A percentile compares a stretch with the other conserved stretches of the same genome.
Evolutionary conservation across 2,888 invertebrate species (phyloP).

Genomic region (Mythimna ferrago): DNA sequence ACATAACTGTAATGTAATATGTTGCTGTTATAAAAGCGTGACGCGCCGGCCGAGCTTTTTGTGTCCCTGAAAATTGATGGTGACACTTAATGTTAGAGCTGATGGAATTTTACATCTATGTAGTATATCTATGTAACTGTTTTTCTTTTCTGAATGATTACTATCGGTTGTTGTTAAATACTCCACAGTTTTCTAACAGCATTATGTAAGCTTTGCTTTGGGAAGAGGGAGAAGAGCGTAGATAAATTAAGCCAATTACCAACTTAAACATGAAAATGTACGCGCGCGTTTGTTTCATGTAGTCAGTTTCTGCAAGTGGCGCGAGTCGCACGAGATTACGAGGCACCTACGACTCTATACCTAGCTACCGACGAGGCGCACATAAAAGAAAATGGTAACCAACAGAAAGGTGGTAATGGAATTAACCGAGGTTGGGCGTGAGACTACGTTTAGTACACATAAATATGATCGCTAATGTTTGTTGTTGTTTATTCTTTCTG

Average conservation of each 20-base stretch:
- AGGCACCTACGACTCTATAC: slow-evolving; percentile 18
- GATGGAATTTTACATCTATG: slow-evolving; percentile 2
- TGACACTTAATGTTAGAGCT: slow-evolving; percentile 36
- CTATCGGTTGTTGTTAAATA: slow-evolving; percentile 17
- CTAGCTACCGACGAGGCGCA: slow-evolving; percentile 31
- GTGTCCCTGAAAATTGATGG: slow-evolving; percentile 47
- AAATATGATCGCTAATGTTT: slow-evolving; percentile 45
- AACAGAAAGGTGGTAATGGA: slow-evolving; percentile 58
- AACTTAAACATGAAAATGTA: slow-evolving; percentile 57
- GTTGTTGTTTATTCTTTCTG: slow-evolving; percentile 34
- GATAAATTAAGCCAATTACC: slow-evolving; percentile 52
- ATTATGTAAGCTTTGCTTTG: slow-evolving; percentile 29
- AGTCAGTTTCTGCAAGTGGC: slow-evolving; percentile 55
- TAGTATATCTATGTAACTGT: not conserved
- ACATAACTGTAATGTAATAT: slow-evolving; percentile 36
- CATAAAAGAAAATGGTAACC: slow-evolving; percentile 63
- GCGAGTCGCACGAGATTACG: slow-evolving; percentile 51
- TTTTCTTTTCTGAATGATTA: slow-evolving; percentile 7
- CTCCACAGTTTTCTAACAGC: slow-evolving; percentile 18
- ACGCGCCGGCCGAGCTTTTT: slow-evolving; percentile 43
- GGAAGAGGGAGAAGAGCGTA: slow-evolving; percentile 26
- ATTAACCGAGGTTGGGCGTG: slow-evolving; percentile 50
- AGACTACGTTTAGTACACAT: slow-evolving; percentile 43
- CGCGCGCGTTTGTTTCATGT: slow-evolving; percentile 55
- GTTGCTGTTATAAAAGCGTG: slow-evolving; percentile 39